Evolutionary conservation across 2,113 vertebrate species (phyloP), one percentile per base, ranked within the genome.

Genomic region (Eublepharis macularius): DNA sequence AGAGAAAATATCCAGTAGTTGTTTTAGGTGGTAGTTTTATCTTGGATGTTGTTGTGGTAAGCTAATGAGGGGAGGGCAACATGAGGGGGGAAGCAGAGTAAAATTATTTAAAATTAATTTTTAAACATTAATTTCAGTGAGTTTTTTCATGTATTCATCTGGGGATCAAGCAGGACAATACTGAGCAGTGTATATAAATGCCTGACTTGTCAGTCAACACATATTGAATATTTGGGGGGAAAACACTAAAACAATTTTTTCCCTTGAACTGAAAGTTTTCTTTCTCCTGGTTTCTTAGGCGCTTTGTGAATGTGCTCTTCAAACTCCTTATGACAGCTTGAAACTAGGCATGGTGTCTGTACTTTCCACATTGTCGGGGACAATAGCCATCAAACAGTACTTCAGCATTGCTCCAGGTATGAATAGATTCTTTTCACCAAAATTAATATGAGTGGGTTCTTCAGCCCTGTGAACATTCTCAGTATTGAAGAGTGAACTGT

Each of bases 321-420:
- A 95, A 39, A 98, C 97, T 86, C 99, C 99, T 4, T 98, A 99
- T 47, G 97, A 97, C 95, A 98, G 97, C 89, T 92, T 99, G 90
- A 99, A 99, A 87, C 96, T 99, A 80, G 98, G 98, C n/a, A 98
- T 98, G 97, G 81, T 99, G 3, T 97, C 98, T 2, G 99, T 99
- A 47, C 98, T 99, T 54, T 98, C 98, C 70, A 96, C 97, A 0
- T 96, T 99, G 19, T 99, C 98, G 0, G 98, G 96, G 80, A 98
- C 98, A 66, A 98, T 99, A 6, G 98, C 98, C 66, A 97, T 99
- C 93, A 99, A 98, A 83, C 98, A 99, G 87, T 99, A 99, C 95
- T 98, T 99, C 92, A 97, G 91, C 92, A 89, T 93, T 57, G 85
- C 91, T 80, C 94, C 97, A 96, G 98, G 98, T 99, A 94, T 91